Evolutionary conservation across 2,113 vertebrate species (phyloP).

Genomic region (Charadrius vociferus): DNA sequence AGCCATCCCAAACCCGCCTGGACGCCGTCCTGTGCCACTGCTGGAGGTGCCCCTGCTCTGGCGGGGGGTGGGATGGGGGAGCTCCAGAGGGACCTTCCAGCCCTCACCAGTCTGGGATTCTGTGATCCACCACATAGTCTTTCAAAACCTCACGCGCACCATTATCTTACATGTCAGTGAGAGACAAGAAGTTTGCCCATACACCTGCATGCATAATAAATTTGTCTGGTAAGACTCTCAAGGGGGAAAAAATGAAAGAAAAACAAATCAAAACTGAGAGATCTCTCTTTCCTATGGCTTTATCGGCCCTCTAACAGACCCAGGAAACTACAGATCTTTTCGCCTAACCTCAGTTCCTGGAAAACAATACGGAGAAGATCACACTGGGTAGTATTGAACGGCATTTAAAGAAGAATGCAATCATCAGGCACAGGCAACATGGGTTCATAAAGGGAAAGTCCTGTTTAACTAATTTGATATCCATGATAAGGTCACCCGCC

Average conservation of each 20-base stretch:
- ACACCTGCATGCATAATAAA: not conserved
- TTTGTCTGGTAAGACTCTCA: not conserved
- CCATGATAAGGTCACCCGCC: not conserved
- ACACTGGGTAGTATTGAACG: not conserved
- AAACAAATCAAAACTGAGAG: not conserved
- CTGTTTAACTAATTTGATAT: not conserved
- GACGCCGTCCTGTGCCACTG: too few species aligned
- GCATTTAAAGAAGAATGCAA: not conserved
- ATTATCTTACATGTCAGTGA: not conserved
- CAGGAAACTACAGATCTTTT: not conserved
- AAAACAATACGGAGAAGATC: not conserved
- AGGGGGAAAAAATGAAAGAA: too few species aligned
- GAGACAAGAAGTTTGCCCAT: not conserved
- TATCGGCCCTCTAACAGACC: not conserved
- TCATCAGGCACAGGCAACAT: not conserved
- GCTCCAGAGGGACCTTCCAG: too few species aligned
- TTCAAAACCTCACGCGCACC: not conserved
- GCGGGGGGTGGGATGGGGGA: too few species aligned
- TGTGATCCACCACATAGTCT: not conserved
- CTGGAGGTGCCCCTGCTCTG: too few species aligned
- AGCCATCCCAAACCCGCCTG: too few species aligned
- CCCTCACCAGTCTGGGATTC: too few species aligned
- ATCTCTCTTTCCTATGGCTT: not conserved
- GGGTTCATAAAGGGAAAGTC: not conserved
- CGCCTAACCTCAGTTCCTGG: not conserved